Evolutionary conservation across 1,140 invertebrate species (phyloP), one percentile per base, ranked within the genome.

Genomic region (Riptortus pedestris): DNA sequence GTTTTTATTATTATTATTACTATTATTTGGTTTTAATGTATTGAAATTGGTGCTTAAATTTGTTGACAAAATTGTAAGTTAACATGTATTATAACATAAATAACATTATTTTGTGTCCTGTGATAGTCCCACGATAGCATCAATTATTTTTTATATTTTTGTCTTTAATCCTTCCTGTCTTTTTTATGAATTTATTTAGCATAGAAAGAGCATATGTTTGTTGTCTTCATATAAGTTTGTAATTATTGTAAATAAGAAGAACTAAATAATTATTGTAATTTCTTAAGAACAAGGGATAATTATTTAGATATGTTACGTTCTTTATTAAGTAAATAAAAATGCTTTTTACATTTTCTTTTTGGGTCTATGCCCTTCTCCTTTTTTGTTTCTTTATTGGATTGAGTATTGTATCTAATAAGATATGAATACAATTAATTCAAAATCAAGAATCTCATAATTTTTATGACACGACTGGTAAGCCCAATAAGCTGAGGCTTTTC

Each of bases 341-440:
- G 51, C 51, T 55, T 55, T 55, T 55, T 55, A 55, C 51, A 55
- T 55, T 55, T 55, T 55, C 22, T 38, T 47, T 47, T 47, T 47
- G n/a, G n/a, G n/a, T n/a, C n/a, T n/a, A n/a, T n/a, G n/a, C n/a
- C n/a, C n/a, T n/a, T n/a, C n/a, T n/a, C n/a, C n/a, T n/a, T n/a
- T n/a, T n/a, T n/a, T n/a, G n/a, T n/a, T n/a, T n/a, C n/a, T n/a
- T n/a, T n/a, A n/a, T n/a, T n/a, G n/a, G n/a, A n/a, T n/a, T n/a
- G n/a, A n/a, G n/a, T n/a, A n/a, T n/a, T n/a, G n/a, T n/a, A n/a
- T n/a, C n/a, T n/a, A n/a, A n/a, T n/a, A n/a, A n/a, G n/a, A n/a
- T n/a, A n/a, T n/a, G n/a, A n/a, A n/a, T n/a, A n/a, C n/a, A n/a
- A n/a, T n/a, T n/a, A n/a, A n/a, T n/a, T n/a, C n/a, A n/a, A n/a